Percentiles rank a stretch among this genome's conserved stretches.
Conservation (phyloP, 2,113 vertebrate genomes). For the Gadus chalcogrammus region DNA sequence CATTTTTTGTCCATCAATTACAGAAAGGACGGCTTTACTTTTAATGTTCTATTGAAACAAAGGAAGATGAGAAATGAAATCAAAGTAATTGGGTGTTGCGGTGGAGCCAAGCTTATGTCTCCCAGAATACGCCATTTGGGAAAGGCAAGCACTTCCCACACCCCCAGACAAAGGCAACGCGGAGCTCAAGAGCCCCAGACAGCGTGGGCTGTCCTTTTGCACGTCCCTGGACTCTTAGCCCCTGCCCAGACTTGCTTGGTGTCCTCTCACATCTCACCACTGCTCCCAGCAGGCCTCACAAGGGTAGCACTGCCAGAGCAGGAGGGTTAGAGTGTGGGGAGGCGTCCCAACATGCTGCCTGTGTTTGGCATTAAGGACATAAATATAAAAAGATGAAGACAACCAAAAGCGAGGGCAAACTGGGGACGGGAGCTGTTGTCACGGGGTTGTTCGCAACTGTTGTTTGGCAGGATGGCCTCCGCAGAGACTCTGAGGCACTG, state of each 20-base stretch:
- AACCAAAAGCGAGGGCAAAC: slow-evolving; percentile 56
- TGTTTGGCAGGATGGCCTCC: slow-evolving; percentile 47
- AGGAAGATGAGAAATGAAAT: too few species aligned
- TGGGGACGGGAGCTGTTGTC: slow-evolving; percentile 29
- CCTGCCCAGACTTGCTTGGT: slow-evolving; percentile 72
- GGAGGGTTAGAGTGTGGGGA: slow-evolving; percentile 65
- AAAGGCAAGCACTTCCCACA: slow-evolving; percentile 60
- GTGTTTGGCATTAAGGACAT: slow-evolving; percentile 53
- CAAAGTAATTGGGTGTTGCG: slow-evolving; percentile 45
- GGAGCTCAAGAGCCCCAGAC: slow-evolving; percentile 47
- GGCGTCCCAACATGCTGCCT: slow-evolving; percentile 63
- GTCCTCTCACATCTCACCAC: slow-evolving; percentile 73
- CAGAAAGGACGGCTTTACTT: slow-evolving; percentile 5
- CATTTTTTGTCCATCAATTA: slow-evolving; percentile 61
- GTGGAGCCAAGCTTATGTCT: slow-evolving; percentile 48
- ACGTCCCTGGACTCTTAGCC: slow-evolving; percentile 57
- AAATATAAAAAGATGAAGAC: slow-evolving; percentile 37
- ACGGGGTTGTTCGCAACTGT: slow-evolving; percentile 40
- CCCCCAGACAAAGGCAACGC: slow-evolving; percentile 45
- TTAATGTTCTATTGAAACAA: too few species aligned
- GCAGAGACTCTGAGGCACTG: slow-evolving; percentile 77
- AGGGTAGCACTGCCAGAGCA: slow-evolving; percentile 76
- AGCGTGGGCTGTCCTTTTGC: slow-evolving; percentile 66
- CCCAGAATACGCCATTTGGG: slow-evolving; percentile 64
- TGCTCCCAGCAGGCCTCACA: slow-evolving; percentile 78